Conservation (phyloP, 2,797 vertebrate genomes). For the Peromyscus attwateri region DNA sequence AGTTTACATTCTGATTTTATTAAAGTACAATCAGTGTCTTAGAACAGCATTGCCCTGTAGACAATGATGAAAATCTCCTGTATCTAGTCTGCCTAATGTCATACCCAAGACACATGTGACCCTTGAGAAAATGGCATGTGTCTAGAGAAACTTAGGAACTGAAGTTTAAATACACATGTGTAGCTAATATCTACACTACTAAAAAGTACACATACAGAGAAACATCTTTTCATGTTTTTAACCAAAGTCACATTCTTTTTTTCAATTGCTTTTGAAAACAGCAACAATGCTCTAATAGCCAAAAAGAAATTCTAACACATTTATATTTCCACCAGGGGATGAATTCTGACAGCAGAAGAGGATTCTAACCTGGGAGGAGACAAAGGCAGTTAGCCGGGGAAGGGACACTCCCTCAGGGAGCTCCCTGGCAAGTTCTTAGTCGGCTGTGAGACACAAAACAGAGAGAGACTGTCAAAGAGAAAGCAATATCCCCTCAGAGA, state of each 20-base stretch:
- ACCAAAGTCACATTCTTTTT: constrained; percentile 34
- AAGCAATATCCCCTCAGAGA: constrained; percentile 52
- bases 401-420: background rate
- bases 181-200: background rate
- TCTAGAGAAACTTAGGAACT: constrained; percentile 22
- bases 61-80: background rate
- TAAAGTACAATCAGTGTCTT: background rate
- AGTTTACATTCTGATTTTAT: background rate
- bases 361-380: constrained; percentile 14
- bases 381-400: constrained; percentile 31
- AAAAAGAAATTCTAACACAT: constrained; percentile 48
- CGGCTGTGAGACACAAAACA: background rate
- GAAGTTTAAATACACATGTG: background rate
- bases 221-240: constrained; percentile 34
- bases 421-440: background rate
- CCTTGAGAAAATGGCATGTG: constrained; percentile 24
- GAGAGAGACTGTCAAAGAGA: constrained; percentile 52
- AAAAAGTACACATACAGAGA: background rate
- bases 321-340: constrained; percentile 38
- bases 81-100: background rate
- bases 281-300: background rate
- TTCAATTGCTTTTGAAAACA: constrained; percentile 21
- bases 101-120: background rate
- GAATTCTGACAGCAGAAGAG: constrained; percentile 44
- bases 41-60: background rate